Conservation (phyloP, 1,140 invertebrate genomes). For the Drosophila orena region DNA sequence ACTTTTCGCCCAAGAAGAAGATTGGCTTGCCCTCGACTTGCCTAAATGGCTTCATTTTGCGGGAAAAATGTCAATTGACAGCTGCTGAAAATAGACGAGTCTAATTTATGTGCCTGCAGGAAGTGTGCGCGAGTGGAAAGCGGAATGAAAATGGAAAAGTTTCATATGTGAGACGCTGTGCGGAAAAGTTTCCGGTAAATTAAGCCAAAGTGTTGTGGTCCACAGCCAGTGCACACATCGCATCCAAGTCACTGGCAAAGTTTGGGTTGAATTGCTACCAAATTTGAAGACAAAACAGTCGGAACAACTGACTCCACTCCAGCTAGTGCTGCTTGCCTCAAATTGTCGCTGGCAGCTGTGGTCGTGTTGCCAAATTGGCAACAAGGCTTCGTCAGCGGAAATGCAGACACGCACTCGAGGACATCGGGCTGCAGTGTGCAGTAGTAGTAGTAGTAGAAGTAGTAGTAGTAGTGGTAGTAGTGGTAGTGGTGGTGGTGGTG, state of each 20-base stretch:
- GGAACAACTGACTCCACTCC: constrained; percentile 15
- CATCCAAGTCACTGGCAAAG: constrained; percentile 55
- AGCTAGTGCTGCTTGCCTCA: constrained; percentile 14
- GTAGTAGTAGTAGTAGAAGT: constrained; percentile 33
- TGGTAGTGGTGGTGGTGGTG: constrained; percentile 32
- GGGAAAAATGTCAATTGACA: constrained; percentile 72
- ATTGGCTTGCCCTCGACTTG: constrained; percentile 53
- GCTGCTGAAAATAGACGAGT: constrained; percentile 51
- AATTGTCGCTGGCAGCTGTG: constrained; percentile 67
- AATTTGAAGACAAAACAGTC: constrained; percentile 63
- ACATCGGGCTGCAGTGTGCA: constrained; percentile 42
- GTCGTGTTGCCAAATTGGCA: constrained; percentile 33
- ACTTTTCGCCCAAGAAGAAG: constrained; percentile 51
- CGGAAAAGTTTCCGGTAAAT: constrained; percentile 75
- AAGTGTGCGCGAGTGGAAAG: constrained; percentile 13
- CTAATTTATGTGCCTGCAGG: constrained; percentile 53
- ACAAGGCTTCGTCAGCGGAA: constrained; percentile 55
- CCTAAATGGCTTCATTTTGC: constrained; percentile 74
- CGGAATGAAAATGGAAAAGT: constrained; percentile 61
- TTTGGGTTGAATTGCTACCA: constrained; percentile 47
- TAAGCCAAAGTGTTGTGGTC: constrained; percentile 71
- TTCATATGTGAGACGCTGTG: constrained; percentile 28
- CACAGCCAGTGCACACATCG: constrained; percentile 8
- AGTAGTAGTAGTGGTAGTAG: constrained; percentile 31
- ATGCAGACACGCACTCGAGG: constrained; percentile 49